A percentile compares a stretch with the other conserved stretches of the same genome.
Conservation (phyloP, 2,888 invertebrate genomes). For the Trachelus stipa region DNA sequence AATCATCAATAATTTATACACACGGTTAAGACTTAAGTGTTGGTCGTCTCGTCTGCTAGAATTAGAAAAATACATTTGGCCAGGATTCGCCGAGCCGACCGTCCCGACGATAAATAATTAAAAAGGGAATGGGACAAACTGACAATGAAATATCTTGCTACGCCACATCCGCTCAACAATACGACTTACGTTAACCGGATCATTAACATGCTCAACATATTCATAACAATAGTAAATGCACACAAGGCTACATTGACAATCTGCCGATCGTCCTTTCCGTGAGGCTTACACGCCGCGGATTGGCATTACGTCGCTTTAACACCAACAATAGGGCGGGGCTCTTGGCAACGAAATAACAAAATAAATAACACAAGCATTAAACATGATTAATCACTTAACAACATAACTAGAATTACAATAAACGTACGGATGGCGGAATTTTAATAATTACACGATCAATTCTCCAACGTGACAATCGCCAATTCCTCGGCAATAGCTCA, state of each 20-base stretch:
- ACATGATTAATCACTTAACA: conserved; percentile 66
- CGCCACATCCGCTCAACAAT: neutral
- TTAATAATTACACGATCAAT: conserved; percentile 59
- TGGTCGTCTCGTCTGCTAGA: no score
- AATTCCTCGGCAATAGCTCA: neutral
- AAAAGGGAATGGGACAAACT: neutral
- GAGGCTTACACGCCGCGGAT: no score
- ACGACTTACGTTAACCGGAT: neutral
- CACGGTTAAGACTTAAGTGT: conserved; percentile 20
- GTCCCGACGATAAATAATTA: no score
- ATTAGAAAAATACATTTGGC: conserved; percentile 11
- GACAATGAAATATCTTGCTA: neutral
- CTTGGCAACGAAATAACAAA: conserved; percentile 61
- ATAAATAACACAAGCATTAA: conserved; percentile 67
- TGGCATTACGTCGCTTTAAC: no score
- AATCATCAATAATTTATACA: conserved; percentile 55
- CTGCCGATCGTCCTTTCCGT: neutral
- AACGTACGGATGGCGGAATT: conserved; percentile 51
- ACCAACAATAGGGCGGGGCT: neutral
- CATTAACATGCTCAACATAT: neutral
- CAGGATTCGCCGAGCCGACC: neutral
- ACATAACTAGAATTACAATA: conserved; percentile 53
- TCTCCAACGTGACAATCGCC: conserved; percentile 14
- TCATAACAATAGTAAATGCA: conserved; percentile 25
- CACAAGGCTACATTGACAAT: conserved; percentile 16